Evolutionary conservation across 2,113 vertebrate species (phyloP), one percentile per base, ranked within the genome.

Genomic region (Cichladusa arquata): DNA sequence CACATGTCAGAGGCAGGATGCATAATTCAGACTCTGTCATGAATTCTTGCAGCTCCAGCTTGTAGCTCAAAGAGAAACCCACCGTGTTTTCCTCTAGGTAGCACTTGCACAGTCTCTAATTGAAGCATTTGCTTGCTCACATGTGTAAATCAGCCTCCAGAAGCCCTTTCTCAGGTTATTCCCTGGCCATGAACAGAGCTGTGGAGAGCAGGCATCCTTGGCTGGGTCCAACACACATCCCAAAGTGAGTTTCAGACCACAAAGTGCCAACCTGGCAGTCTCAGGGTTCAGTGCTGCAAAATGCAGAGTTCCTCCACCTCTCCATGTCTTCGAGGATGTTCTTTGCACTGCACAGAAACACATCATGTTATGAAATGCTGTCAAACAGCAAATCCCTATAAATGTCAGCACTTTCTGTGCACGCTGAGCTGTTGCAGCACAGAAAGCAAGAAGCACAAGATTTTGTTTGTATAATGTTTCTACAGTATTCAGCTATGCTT

Each of bases 361-460:
- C 47, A n/a, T 5, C 5, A 3, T 4, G 7, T 36, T 54, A 3
- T 28, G 25, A 50, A 88, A 54, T 61, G 28, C 36, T 70, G 20
- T 74, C 77, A 50, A 78, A 36, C 5, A 64, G 26, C 19, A 92
- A 12, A 51, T 56, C 36, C 23, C 31, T 34, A 0, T 36, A 53
- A 81, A 61, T 45, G 25, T 38, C 74, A 42, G 36, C 50, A 13
- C 13, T 79, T 56, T 28, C 42, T 31, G 3, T 5, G 36, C 45
- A 17, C 0, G 0, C 29, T 16, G 48, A 79, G 14, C 64, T 64
- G 11, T 31, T 36, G 53, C 56, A 69, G 77, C 40, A 23, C 33
- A 45, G 61, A 64, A 61, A 79, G 8, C 20, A 85, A 78, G 19
- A 4, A 57, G 29, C 62, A 31, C 29, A 50, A 28, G 33, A 38